phyloP scores from a whole-genome alignment of 2,888 invertebrate species.

The Drosophila kokeensis region DNA sequence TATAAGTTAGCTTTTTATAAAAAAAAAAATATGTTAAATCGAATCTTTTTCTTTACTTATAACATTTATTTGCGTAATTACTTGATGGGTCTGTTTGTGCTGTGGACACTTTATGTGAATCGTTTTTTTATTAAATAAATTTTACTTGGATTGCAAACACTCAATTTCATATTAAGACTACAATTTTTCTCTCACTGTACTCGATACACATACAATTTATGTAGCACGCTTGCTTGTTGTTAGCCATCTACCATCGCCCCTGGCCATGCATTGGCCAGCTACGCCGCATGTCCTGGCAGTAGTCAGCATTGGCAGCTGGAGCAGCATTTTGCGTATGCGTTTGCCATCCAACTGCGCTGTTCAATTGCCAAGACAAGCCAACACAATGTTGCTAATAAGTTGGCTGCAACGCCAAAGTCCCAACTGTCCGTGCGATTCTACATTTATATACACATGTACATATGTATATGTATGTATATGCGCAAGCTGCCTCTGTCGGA shows the following conservation, averaged over 20 bases:
- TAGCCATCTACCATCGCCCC: slow-evolving; percentile 26
- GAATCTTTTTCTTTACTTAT: not conserved
- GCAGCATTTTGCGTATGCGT: slow-evolving; percentile 13
- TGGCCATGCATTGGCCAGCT: slow-evolving; percentile 70
- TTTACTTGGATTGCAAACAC: not conserved
- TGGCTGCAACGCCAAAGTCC: slow-evolving; percentile 34
- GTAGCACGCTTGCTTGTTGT: slow-evolving; percentile 37
- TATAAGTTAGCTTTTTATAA: not conserved
- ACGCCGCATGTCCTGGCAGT: slow-evolving; percentile 59
- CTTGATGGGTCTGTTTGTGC: not conserved
- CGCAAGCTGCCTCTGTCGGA: slow-evolving; percentile 15
- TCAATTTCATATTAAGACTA: not conserved
- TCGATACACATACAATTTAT: slow-evolving; percentile 31
- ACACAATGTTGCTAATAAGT: slow-evolving; percentile 72
- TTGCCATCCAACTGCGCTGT: slow-evolving; percentile 35
- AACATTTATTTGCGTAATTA: not conserved
- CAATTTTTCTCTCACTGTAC: not conserved
- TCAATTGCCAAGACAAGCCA: slow-evolving; percentile 54
- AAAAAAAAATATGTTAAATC: not conserved
- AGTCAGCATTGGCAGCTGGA: slow-evolving; percentile 59
- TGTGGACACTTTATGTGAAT: not conserved
- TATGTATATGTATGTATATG: too few relatives aligned
- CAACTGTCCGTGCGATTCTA: not conserved
- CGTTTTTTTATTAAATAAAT: not conserved
- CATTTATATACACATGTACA: not conserved